Percentiles rank a stretch among this genome's conserved stretches.
phyloP scores from a whole-genome alignment of 2,888 invertebrate species.

The Hirtodrosophila cameraria region DNA sequence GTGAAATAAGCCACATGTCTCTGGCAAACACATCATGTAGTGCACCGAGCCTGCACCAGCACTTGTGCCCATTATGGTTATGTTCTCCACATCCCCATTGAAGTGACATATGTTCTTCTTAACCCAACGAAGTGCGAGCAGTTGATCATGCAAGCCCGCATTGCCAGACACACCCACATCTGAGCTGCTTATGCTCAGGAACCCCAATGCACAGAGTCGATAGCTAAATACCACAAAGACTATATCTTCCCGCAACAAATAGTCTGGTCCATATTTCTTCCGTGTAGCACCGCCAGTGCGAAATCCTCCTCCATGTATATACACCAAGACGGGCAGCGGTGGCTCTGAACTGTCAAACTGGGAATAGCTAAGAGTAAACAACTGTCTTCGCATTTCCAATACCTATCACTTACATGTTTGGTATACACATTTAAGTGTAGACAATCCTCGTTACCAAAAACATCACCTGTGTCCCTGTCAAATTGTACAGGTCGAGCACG shows the following conservation, averaged over 20 bases:
- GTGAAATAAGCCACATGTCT: constrained; percentile 83
- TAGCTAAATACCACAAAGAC: constrained; percentile 85
- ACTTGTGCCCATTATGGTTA: constrained; percentile 85
- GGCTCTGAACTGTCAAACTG: constrained; percentile 47
- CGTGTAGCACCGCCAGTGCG: constrained; percentile 82
- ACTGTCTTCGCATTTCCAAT: background rate
- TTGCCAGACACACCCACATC: constrained; percentile 85
- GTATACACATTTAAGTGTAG: constrained; percentile 75
- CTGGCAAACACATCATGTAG: constrained; percentile 84
- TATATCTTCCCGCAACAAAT: constrained; percentile 84
- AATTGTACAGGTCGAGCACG: constrained; percentile 51
- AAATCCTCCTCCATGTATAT: constrained; percentile 85
- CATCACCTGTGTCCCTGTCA: constrained; percentile 49
- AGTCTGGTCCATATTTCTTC: constrained; percentile 83
- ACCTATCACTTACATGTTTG: constrained; percentile 58
- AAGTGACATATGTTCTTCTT: constrained; percentile 84
- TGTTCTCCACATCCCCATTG: constrained; percentile 85
- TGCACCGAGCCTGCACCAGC: constrained; percentile 85
- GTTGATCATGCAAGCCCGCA: constrained; percentile 85
- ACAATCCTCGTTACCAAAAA: constrained; percentile 77
- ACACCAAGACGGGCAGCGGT: constrained; percentile 83
- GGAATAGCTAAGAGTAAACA: constrained; percentile 5
- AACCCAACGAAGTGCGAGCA: constrained; percentile 85
- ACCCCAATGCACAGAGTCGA: constrained; percentile 84
- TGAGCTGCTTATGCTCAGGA: constrained; percentile 83